phyloP scores from a whole-genome alignment of 2,113 vertebrate species.

The Felis catus region F.catus_Fca126_mat1.0 CM031417.1:67626001-67626500 shows the following conservation, averaged over 20 bases:
- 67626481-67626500: background rate
- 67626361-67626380: background rate
- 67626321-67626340: background rate
- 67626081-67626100: background rate
- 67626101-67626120: background rate
- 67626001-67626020: background rate
- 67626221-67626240: background rate
- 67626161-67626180: background rate
- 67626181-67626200: background rate
- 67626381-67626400: background rate
- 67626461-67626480: conserved; percentile 32
- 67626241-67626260: background rate
- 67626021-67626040: background rate
- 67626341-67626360: background rate
- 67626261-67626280: background rate
- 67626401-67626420: background rate
- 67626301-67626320: background rate
- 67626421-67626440: background rate
- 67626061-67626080: background rate
- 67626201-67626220: background rate
- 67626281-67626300: background rate
- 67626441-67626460: conserved; percentile 13
- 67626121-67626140: background rate
- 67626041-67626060: background rate
- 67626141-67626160: background rate